Base-by-base conservation (phyloP, 2,113 vertebrate genomes). In the Ariopsis seemanni region DNA sequence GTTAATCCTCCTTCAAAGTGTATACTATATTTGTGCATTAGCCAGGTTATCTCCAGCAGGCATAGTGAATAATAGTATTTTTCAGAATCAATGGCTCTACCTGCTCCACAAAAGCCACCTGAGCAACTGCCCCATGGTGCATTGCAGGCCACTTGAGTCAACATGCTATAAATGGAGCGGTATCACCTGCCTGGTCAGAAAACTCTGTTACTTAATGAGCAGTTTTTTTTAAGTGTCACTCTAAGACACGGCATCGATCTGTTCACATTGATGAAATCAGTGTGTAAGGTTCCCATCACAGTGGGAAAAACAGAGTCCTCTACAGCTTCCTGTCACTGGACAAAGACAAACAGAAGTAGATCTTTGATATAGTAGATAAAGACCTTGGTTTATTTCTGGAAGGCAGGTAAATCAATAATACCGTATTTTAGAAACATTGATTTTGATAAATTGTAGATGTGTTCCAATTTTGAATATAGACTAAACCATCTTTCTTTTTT, bases 171-270 rank as follows among this genome's bases (percentile, higher is more conserved):
- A 90, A 90, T 71, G 78, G 85, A 90, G 85, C 63, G 78, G 77
- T 83, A 87, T 87, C 85, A 88, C 75, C 82, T 88, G 84, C 71
- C 81, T 77, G 48, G 83, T 85, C 65, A 69, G n/a, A 25, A 89
- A 85, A 71, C 27, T 30, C 18, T 69, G 82, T 63, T 86, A 30
- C 74, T 87, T 87, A 91, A 88, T 75, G 85, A 89, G 87, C 85
- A 72, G 75, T 67, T 90, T 91, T 91, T 87, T 91, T 87, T 85
- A 83, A 87, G 83, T 74, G 85, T 75, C 87, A 83, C 83, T 88
- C 58, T 42, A 72, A 85, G 89, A 85, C 82, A 83, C 2, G 1
- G 34, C 71, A 91, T 88, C 82, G 89, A 91, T 87, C 89, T 52
- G 53, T 84, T 88, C 84, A 42, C 72, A 42, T 83, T 62, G 80